Percentiles rank a stretch among this genome's conserved stretches.
Conservation (phyloP, 2,888 invertebrate species). For the Ectobius pallidus region DNA sequence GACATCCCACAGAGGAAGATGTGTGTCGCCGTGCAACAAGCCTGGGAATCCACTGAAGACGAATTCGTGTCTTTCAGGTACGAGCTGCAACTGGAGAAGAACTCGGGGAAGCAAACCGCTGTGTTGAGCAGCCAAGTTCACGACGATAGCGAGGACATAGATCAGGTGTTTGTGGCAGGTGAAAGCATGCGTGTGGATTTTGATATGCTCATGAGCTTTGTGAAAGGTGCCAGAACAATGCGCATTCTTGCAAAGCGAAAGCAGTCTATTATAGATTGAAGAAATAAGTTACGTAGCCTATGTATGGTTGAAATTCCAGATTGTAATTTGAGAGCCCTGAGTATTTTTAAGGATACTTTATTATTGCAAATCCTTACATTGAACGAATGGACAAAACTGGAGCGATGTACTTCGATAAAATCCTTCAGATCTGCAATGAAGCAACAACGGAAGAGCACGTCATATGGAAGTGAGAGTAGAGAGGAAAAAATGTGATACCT, state of each 20-base stretch:
- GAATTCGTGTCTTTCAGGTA: conserved; percentile 6
- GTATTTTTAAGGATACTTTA: too few species aligned
- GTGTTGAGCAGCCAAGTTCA: conserved; percentile 18
- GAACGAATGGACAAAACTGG: too few species aligned
- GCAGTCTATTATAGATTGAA: neutral
- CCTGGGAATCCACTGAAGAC: neutral
- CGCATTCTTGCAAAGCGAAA: neutral
- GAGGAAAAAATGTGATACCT: too few species aligned
- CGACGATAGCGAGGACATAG: conserved; percentile 18
- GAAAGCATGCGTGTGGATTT: conserved; percentile 25
- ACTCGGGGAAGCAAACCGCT: conserved; percentile 20
- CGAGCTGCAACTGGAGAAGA: conserved; percentile 20
- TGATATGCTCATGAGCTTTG: conserved; percentile 28
- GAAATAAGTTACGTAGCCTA: too few species aligned
- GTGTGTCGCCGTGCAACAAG: conserved; percentile 21
- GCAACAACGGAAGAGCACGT: too few species aligned
- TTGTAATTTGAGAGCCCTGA: too few species aligned
- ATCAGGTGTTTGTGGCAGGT: neutral
- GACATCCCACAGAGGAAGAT: conserved; percentile 33
- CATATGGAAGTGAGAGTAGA: too few species aligned
- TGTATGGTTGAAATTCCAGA: too few species aligned
- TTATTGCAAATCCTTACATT: too few species aligned
- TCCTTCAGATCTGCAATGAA: too few species aligned
- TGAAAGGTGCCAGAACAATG: conserved; percentile 19
- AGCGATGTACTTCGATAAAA: too few species aligned